Conservation (phyloP, 2,113 vertebrate species). For the Psammodynastes pulverulentus region DNA sequence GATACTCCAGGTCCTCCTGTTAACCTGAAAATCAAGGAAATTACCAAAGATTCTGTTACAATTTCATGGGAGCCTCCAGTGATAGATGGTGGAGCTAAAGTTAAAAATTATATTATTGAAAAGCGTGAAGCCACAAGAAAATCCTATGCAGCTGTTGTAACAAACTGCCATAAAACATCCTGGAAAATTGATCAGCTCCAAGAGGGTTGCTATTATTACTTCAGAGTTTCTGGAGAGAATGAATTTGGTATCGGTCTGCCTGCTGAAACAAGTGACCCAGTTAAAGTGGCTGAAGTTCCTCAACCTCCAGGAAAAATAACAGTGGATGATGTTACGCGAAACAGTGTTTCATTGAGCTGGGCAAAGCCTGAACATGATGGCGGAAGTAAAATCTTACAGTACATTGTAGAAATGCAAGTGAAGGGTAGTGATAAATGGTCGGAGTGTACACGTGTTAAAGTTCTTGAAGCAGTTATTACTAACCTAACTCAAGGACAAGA, state of each 20-base stretch:
- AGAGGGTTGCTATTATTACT: constrained; percentile 95
- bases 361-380: constrained; percentile 95
- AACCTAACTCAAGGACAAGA: constrained; percentile 92
- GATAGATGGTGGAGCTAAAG: constrained; percentile 92
- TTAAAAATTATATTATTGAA: constrained; percentile 96
- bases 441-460: constrained; percentile 87
- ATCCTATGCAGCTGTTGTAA: constrained; percentile 89
- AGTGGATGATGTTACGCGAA: constrained; percentile 92
- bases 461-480: constrained; percentile 83
- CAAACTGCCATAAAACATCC: constrained; percentile 90
- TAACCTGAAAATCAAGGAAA: constrained; percentile 89
- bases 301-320: constrained; percentile 90
- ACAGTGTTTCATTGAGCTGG: constrained; percentile 92
- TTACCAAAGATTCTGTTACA: constrained; percentile 91
- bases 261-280: constrained; percentile 82
- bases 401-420: constrained; percentile 92
- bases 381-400: constrained; percentile 92
- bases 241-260: constrained; percentile 90
- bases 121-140: constrained; percentile 97
- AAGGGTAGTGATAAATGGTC: constrained; percentile 94
- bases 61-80: constrained; percentile 90
- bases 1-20: constrained; percentile 93
- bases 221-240: constrained; percentile 92
- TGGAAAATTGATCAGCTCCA: constrained; percentile 94
- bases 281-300: constrained; percentile 96